phyloP scores from a whole-genome alignment of 2,888 invertebrate species.

The Erebia palarica region DNA sequence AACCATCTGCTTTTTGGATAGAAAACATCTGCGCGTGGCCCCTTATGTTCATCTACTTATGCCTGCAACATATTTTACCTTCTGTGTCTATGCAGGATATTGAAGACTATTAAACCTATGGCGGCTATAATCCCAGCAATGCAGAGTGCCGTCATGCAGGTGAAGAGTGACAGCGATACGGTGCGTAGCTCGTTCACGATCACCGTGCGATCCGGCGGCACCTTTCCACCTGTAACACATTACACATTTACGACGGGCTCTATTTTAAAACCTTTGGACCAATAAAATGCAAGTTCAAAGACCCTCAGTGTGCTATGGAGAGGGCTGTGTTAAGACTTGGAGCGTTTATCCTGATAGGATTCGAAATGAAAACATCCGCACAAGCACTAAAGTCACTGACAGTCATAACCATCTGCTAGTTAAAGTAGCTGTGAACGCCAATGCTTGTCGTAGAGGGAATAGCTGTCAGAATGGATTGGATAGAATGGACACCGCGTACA shows the following conservation, averaged over 20 bases:
- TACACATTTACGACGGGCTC: neutral
- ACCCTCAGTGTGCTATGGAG: neutral
- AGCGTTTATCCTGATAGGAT: too few relatives aligned
- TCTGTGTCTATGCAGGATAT: constrained; percentile 94
- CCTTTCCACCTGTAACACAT: constrained; percentile 86
- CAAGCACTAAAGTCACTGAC: too few relatives aligned
- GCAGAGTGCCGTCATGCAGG: constrained; percentile 96
- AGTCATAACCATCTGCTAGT: too few relatives aligned
- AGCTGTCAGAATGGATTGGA: too few relatives aligned
- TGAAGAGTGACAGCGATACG: constrained; percentile 94
- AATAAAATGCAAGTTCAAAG: neutral
- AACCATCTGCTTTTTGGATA: too few relatives aligned
- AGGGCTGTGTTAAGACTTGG: too few relatives aligned
- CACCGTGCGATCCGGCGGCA: constrained; percentile 97
- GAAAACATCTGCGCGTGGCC: too few relatives aligned
- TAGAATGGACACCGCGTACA: too few relatives aligned
- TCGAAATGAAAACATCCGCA: too few relatives aligned
- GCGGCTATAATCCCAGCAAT: constrained; percentile 94
- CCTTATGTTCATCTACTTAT: neutral
- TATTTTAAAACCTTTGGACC: neutral
- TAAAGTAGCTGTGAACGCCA: too few relatives aligned
- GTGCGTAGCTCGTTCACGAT: constrained; percentile 92
- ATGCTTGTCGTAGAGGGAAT: too few relatives aligned
- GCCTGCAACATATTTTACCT: constrained; percentile 82
- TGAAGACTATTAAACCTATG: constrained; percentile 93